Conservation (phyloP, 2,113 vertebrate genomes). For the Hymenochirus boettgeri region DNA sequence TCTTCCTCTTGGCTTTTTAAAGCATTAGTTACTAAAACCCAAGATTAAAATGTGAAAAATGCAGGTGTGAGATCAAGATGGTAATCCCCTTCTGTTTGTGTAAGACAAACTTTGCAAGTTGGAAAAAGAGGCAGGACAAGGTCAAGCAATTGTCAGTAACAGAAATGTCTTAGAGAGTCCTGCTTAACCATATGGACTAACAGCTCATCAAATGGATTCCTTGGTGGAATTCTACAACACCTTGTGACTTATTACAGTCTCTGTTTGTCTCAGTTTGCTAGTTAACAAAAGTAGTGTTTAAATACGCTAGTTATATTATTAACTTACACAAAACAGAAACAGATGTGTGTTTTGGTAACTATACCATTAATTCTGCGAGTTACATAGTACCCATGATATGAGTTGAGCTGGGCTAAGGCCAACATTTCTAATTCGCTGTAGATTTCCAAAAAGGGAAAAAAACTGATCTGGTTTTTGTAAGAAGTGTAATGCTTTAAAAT, state of each 20-base stretch:
- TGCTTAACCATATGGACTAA: constrained; percentile 44
- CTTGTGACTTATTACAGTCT: constrained; percentile 52
- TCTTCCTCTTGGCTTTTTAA: constrained; percentile 44
- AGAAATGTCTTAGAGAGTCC: constrained; percentile 48
- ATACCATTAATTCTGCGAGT: constrained; percentile 92
- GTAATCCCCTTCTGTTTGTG: constrained; percentile 47
- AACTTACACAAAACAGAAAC: constrained; percentile 86
- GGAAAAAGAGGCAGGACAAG: constrained; percentile 47
- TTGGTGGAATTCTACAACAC: constrained; percentile 46
- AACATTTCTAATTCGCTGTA: constrained; percentile 93
- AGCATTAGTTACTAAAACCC: constrained; percentile 49
- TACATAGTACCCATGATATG: constrained; percentile 84
- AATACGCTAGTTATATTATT: constrained; percentile 85
- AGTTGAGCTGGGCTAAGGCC: constrained; percentile 82
- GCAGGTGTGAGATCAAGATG: constrained; percentile 52
- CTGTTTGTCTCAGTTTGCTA: constrained; percentile 64
- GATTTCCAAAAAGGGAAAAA: constrained; percentile 73
- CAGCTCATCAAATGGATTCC: constrained; percentile 52
- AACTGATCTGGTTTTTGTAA: constrained; percentile 85
- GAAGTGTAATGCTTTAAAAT: constrained; percentile 85
- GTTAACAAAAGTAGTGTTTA: constrained; percentile 78
- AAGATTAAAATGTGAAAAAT: constrained; percentile 45
- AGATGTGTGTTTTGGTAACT: constrained; percentile 82
- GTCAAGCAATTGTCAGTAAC: constrained; percentile 46
- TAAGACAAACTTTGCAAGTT: constrained; percentile 46